Percentiles rank a stretch among this genome's conserved stretches.
Evolutionary conservation across 2,888 invertebrate genomes (phyloP).

Genomic region (Chaitophorus viminalis): DNA sequence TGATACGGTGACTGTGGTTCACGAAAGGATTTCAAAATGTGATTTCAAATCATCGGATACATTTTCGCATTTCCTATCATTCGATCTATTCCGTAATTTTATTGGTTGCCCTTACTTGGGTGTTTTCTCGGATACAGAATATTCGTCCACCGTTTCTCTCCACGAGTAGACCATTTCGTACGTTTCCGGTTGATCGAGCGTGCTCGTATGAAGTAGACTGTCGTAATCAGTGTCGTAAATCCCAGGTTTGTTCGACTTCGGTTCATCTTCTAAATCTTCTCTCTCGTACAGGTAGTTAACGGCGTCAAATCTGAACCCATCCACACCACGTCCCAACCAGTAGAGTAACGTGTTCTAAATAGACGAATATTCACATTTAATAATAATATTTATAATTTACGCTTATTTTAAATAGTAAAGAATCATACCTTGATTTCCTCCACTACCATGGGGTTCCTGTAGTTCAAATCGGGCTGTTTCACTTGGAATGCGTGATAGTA

Average conservation of each 20-base stretch:
- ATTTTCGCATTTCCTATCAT: no score
- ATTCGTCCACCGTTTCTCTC: constrained; percentile 70
- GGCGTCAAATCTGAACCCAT: constrained; percentile 86
- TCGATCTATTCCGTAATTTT: no score
- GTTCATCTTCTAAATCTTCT: constrained; percentile 72
- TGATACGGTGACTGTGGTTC: no score
- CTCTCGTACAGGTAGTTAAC: constrained; percentile 76
- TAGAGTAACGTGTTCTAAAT: constrained; percentile 72
- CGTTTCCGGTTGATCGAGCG: constrained; percentile 72
- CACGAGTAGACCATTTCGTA: constrained; percentile 72
- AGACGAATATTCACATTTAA: no score
- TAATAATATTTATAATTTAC: no score
- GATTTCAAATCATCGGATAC: no score
- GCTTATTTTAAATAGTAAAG: no score
- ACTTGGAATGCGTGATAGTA: constrained; percentile 77
- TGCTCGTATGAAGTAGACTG: constrained; percentile 74
- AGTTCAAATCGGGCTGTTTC: constrained; percentile 77
- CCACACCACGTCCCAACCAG: constrained; percentile 80
- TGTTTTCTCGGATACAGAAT: not conserved
- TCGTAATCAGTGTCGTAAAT: constrained; percentile 70
- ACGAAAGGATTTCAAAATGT: no score
- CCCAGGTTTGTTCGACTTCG: constrained; percentile 66
- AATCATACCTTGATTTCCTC: constrained; percentile 69
- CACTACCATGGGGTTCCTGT: constrained; percentile 72
- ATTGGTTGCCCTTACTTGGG: not conserved